phyloP scores from a whole-genome alignment of 2,888 invertebrate species.

The Rugalucina vietnamica region DNA sequence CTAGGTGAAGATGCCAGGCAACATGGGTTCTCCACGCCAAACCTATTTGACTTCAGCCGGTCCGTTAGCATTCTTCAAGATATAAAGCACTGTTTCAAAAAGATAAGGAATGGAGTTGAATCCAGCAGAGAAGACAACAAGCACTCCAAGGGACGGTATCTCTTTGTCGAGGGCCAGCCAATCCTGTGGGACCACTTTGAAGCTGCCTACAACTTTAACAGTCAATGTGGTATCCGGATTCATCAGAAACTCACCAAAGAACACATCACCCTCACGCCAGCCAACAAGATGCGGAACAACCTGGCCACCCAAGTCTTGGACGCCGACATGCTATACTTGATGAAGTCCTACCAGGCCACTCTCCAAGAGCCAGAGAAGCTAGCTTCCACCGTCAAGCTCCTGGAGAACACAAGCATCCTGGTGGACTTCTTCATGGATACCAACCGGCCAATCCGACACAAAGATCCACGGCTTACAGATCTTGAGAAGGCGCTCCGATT shows the following conservation, averaged over 20 bases:
- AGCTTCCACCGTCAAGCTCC: slow-evolving; percentile 27
- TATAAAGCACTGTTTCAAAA: slow-evolving; percentile 39
- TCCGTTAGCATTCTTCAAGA: slow-evolving; percentile 18
- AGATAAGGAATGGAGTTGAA: slow-evolving; percentile 48
- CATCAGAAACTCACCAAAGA: slow-evolving; percentile 48
- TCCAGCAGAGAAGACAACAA: slow-evolving; percentile 33
- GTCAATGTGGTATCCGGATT: slow-evolving; percentile 40
- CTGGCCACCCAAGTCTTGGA: slow-evolving; percentile 45
- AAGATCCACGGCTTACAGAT: neutral
- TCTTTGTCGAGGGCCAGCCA: slow-evolving; percentile 19
- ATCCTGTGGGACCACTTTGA: slow-evolving; percentile 52
- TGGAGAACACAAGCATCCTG: slow-evolving; percentile 43
- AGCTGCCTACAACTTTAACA: slow-evolving; percentile 33
- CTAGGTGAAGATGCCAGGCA: slow-evolving; percentile 25
- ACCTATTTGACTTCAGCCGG: slow-evolving; percentile 17
- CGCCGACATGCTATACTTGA: slow-evolving; percentile 53
- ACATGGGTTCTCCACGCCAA: neutral
- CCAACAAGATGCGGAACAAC: slow-evolving; percentile 47
- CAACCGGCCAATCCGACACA: slow-evolving; percentile 28
- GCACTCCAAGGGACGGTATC: slow-evolving; percentile 26
- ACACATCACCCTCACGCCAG: slow-evolving; percentile 41
- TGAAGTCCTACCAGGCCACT: slow-evolving; percentile 45
- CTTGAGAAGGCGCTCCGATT: slow-evolving; percentile 11
- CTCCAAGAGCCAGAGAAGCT: slow-evolving; percentile 38
- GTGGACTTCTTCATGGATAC: slow-evolving; percentile 40